phyloP scores from a whole-genome alignment of 2,797 vertebrate genomes.

The Halcyon chelicuti region DNA sequence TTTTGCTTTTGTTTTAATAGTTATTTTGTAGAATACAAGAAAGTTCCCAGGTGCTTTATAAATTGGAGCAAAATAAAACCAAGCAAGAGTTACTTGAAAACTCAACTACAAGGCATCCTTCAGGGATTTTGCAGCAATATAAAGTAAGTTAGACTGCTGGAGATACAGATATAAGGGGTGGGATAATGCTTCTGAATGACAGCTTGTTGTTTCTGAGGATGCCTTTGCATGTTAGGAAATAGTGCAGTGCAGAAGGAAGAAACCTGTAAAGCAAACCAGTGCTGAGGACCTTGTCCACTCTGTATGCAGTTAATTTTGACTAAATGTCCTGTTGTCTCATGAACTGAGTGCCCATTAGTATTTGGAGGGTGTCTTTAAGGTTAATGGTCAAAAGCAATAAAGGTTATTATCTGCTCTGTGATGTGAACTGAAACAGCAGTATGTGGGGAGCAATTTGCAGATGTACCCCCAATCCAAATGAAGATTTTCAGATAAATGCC shows the following conservation, averaged over 20 bases:
- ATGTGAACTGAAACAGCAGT: background rate
- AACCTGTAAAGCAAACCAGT: background rate
- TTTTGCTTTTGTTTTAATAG: constrained; percentile 75
- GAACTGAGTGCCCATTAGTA: background rate
- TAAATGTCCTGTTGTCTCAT: background rate
- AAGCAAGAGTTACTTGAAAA: constrained; percentile 37
- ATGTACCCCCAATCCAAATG: background rate
- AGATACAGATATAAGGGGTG: background rate
- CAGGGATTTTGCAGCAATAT: constrained; percentile 74
- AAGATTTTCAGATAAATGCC: background rate
- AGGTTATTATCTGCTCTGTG: background rate
- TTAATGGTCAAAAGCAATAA: background rate
- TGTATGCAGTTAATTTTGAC: background rate
- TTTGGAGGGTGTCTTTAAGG: background rate
- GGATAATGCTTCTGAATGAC: background rate
- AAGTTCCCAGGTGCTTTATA: constrained; percentile 89
- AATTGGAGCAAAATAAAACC: constrained; percentile 75
- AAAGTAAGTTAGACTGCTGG: constrained; percentile 66
- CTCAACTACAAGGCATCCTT: constrained; percentile 27
- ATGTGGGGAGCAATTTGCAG: background rate
- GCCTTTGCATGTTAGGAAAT: background rate
- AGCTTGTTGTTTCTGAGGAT: background rate
- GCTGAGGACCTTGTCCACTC: background rate
- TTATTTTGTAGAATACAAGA: constrained; percentile 91
- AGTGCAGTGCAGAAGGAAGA: background rate